Conservation (phyloP, 2,888 invertebrate species). For the Ophion ventricosus region DNA sequence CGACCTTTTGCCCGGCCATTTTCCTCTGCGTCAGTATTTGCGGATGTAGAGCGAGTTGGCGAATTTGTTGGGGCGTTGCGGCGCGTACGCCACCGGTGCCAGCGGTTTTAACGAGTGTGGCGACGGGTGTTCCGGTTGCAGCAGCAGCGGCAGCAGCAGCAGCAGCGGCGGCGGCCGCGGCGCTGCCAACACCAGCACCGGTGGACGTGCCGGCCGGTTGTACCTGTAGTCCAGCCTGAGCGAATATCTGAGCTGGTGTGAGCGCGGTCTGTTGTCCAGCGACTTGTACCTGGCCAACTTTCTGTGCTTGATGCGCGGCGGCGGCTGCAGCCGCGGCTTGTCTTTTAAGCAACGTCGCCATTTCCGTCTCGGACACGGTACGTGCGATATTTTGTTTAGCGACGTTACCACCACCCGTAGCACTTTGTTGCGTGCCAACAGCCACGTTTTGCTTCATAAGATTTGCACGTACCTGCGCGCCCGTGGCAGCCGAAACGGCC, state of each 20-base stretch:
- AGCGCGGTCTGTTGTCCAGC: slow-evolving; percentile 77
- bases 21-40: slow-evolving; percentile 86
- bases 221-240: slow-evolving; percentile 85
- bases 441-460: slow-evolving; percentile 77
- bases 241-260: slow-evolving; percentile 85
- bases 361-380: slow-evolving; percentile 86
- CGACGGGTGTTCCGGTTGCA: slow-evolving; percentile 84
- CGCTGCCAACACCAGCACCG: neutral
- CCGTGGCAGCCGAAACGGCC: slow-evolving; percentile 78
- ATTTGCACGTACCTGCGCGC: slow-evolving; percentile 74
- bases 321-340: slow-evolving; percentile 78
- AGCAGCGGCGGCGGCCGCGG: no score
- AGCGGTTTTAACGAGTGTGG: slow-evolving; percentile 87
- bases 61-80: slow-evolving; percentile 87
- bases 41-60: slow-evolving; percentile 87
- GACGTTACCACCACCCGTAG: slow-evolving; percentile 65
- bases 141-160: no score
- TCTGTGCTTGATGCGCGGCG: slow-evolving; percentile 80
- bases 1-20: slow-evolving; percentile 86
- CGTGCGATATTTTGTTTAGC: slow-evolving; percentile 84
- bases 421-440: slow-evolving; percentile 66
- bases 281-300: slow-evolving; percentile 82
- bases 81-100: slow-evolving; percentile 84
- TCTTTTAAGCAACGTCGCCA: slow-evolving; percentile 86
- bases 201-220: slow-evolving; percentile 84